Evolutionary conservation across 2,888 invertebrate genomes (phyloP), one percentile per base, ranked within the genome.

Genomic region (Oscheius sp.): DNA sequence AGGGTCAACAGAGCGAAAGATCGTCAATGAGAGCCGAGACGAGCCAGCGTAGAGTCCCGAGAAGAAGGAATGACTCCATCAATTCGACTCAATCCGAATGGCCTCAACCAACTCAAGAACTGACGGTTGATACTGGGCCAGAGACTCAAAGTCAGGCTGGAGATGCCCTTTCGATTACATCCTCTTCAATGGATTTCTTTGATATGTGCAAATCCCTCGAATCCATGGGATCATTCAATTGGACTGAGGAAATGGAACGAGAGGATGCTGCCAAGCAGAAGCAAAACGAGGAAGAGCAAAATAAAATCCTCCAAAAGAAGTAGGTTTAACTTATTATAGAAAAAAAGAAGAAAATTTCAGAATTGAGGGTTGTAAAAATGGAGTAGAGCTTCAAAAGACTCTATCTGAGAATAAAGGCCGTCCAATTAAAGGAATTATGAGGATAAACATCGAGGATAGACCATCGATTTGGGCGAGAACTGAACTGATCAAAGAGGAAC

Each of bases 1-100:
- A 64, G 64, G 58, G 61, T 6, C 31, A 15, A n/a, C 12, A 17
- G 20, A 46, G 68, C 23, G 78, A 78, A 27, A 66, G 78, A 5
- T 58, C 78, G 0, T 78, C 78, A 39, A 76, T 78, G 75, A 69
- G 78, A 23, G 72, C 76, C 0, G 78, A 76, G 23, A 23, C 17
- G n/a, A 58, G 70, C n/a, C 42, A 52, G 12, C n/a, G 67, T 27
- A n/a, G 67, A 17, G 63, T 20, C 8, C 65, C 52, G 3, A 66
- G 76, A 23, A 58, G 73, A 15, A 61, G 80, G 17, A 80, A 80
- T 67, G 79, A 79, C 55, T 80, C 80, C 39, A 75, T 79, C 6
- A 79, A 77, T 48, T 73, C 73, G 57, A 80, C 80, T n/a, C 77
- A 79, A 53, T 66, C 66, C 29, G 78, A 78, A 61, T 70, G 74